Evolutionary conservation across 2,113 vertebrate species (phyloP).

Genomic region (Gasterosteus nipponicus): DNA sequence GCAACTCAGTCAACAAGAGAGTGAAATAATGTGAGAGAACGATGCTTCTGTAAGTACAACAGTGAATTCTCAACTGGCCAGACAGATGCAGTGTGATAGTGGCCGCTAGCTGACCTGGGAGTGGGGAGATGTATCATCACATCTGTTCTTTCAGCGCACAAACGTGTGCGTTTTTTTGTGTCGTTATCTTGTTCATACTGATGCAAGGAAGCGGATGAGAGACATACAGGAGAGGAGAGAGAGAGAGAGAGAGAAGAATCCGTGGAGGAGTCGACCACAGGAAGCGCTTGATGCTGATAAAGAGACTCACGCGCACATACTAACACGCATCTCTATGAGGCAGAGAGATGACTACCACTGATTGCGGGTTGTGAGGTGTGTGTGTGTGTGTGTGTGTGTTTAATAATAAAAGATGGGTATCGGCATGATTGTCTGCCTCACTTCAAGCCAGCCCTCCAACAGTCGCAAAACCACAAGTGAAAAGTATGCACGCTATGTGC

Average conservation of each 20-base stretch:
- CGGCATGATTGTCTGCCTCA: conserved; percentile 29
- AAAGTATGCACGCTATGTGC: conserved; percentile 68
- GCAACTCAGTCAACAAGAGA: conserved; percentile 51
- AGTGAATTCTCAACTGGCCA: conserved; percentile 67
- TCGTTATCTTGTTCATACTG: conserved; percentile 47
- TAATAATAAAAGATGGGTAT: conserved; percentile 52
- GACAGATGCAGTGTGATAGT: conserved; percentile 40
- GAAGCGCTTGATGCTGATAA: conserved; percentile 62
- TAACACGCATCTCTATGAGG: conserved; percentile 19
- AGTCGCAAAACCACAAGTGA: conserved; percentile 60
- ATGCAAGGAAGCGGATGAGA: conserved; percentile 37
- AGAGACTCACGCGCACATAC: conserved; percentile 14
- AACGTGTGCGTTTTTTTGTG: conserved; percentile 35
- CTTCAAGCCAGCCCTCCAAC: conserved; percentile 32
- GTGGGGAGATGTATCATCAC: conserved; percentile 66
- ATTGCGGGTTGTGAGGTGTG: not conserved
- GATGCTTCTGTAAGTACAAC: conserved; percentile 49
- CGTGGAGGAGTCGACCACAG: conserved; percentile 35
- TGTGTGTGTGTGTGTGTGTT: conserved; percentile 31
- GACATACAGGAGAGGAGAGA: conserved; percentile 9
- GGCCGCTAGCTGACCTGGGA: conserved; percentile 65
- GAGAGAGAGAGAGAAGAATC: conserved; percentile 15
- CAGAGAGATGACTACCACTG: not conserved
- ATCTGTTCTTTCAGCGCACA: conserved; percentile 60
- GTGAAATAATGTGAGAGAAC: conserved; percentile 58